Conservation (phyloP, 2,888 invertebrate species). For the Drosophila pseudotalamancana region DNA sequence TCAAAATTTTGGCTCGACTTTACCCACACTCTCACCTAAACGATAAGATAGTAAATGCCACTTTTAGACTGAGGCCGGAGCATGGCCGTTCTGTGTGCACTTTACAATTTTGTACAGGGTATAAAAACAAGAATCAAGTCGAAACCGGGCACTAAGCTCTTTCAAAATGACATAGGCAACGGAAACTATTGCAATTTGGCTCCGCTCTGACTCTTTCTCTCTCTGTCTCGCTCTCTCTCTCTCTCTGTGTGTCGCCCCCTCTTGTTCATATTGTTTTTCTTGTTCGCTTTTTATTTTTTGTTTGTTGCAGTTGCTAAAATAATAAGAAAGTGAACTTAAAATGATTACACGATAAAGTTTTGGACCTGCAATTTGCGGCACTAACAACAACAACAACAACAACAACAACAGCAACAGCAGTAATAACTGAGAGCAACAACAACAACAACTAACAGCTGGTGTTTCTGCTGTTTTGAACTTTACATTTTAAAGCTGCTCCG, state of each 20-base stretch:
- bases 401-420: background rate
- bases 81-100: background rate
- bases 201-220: background rate
- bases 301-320: constrained; percentile 58
- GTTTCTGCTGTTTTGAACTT: constrained; percentile 27
- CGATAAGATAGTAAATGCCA: too few species aligned
- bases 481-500: constrained; percentile 39
- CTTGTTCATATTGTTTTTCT: background rate
- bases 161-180: constrained; percentile 74
- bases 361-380: constrained; percentile 69
- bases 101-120: constrained; percentile 15
- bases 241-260: background rate
- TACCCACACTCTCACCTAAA: too few species aligned
- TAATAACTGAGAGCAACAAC: constrained; percentile 14
- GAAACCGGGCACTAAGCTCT: constrained; percentile 58
- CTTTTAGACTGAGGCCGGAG: background rate
- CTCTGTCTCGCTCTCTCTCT: background rate
- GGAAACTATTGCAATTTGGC: constrained; percentile 60
- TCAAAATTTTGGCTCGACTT: too few species aligned
- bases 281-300: constrained; percentile 14
- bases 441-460: constrained; percentile 16
- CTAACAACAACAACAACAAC: constrained; percentile 32
- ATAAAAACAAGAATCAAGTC: constrained; percentile 37
- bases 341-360: constrained; percentile 76
- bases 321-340: constrained; percentile 76